phyloP scores from a whole-genome alignment of 2,888 invertebrate species.

The Ptilodon capucinus region DNA sequence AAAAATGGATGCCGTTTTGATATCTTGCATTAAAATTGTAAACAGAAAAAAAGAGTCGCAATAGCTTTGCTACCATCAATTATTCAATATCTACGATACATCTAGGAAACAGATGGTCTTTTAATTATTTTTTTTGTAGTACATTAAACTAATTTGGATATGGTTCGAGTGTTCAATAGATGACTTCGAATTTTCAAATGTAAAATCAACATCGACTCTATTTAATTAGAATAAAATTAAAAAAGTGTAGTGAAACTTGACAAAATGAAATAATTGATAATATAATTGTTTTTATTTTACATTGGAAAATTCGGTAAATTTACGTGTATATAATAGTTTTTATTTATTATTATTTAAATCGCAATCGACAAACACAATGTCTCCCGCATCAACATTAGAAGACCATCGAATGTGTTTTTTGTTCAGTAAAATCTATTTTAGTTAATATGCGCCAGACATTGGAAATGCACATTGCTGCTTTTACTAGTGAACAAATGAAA shows the following conservation, averaged over 20 bases:
- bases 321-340: constrained; percentile 10
- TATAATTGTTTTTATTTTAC: neutral
- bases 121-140: constrained; percentile 26
- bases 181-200: constrained; percentile 30
- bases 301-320: constrained; percentile 10
- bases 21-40: constrained; percentile 18
- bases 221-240: neutral
- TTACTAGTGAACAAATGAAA: neutral
- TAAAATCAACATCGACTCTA: constrained; percentile 1
- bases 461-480: constrained; percentile 17
- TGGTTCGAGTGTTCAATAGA: constrained; percentile 33
- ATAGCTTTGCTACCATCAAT: constrained; percentile 39
- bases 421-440: constrained; percentile 41
- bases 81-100: constrained; percentile 15
- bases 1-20: too few relatives aligned
- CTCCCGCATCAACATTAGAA: constrained; percentile 31
- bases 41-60: constrained; percentile 20
- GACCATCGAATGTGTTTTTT: constrained; percentile 32
- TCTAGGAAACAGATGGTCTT: constrained; percentile 29
- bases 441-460: constrained; percentile 25
- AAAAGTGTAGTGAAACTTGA: neutral
- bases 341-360: constrained; percentile 26
- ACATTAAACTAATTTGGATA: constrained; percentile 39
- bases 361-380: constrained; percentile 32
- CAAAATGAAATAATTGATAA: neutral